Evolutionary conservation across 1,140 invertebrate species (phyloP), one percentile per base, ranked within the genome.

Genomic region (Bombus ignitus): DNA sequence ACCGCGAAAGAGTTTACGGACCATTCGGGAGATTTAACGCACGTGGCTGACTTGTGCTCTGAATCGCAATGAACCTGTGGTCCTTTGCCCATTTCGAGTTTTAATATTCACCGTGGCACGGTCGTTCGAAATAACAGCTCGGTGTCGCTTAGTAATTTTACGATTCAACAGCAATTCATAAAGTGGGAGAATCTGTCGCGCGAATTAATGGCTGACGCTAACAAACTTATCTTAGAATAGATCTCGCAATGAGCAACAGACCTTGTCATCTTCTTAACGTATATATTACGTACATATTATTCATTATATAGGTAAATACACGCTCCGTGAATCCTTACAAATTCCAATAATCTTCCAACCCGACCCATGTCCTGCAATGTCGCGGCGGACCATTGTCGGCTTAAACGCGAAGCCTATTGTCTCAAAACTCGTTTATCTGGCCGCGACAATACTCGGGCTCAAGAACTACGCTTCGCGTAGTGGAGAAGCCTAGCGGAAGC

Each of bases 401-500:
- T 86, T 86, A 86, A 90, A 81, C 70, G 79, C 83, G 47, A 81
- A 81, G 22, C 47, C 83, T 28, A 90, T 90, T 90, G 89, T 90
- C 89, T 88, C 83, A 62, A 83, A 78, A 83, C 81, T 86, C 86
- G 83, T 90, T 90, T 88, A 90, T 88, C 89, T 86, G 74, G 53
- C 22, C 25, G 73, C 76, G 81, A 90, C 87, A 88, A 89, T 86
- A 39, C 72, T 59, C 82, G 15, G 22, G 78, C 62, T 88, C 72
- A 82, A 89, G 81, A 84, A 87, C 65, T 22, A 59, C 85, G 83
- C 37, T 10, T 35, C 59, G 57, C 57, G 76, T 77, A 81, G 86
- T 72, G 75, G 88, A 81, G 86, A 89, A 87, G 72, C 22, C 15
- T 25, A 1, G 57, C 25, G 13, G 5, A 62, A 8, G 57, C 37